Evolutionary conservation across 2,113 vertebrate genomes (phyloP).

Genomic region (Vidua macroura): DNA sequence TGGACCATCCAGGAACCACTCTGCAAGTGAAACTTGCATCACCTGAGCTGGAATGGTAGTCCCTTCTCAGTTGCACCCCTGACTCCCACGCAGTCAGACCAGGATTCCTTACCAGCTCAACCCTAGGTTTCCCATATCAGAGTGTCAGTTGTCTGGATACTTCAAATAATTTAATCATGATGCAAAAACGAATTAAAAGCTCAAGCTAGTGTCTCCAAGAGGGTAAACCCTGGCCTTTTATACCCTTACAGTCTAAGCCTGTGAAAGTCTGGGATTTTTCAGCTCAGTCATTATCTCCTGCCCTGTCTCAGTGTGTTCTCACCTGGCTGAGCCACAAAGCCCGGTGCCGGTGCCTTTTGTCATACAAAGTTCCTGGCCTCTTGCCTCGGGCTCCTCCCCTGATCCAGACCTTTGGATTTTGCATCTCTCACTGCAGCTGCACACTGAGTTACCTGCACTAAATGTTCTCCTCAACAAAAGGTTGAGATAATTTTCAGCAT

Average conservation of each 20-base stretch:
- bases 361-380: background rate
- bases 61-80: background rate
- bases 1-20: background rate
- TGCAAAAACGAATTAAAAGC: background rate
- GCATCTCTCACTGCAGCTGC: background rate
- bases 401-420: background rate
- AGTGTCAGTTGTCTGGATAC: background rate
- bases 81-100: background rate
- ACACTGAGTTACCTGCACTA: background rate
- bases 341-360: background rate
- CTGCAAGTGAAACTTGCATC: background rate
- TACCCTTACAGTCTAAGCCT: background rate
- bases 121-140: background rate
- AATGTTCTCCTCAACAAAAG: background rate
- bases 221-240: background rate
- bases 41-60: background rate
- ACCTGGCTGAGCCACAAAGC: too few species aligned
- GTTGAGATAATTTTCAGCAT: background rate
- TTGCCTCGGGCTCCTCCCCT: fast-evolving
- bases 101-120: background rate
- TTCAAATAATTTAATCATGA: background rate
- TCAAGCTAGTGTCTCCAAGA: background rate
- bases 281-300: background rate
- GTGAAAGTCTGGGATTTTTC: background rate
- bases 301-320: background rate